These are phyloP conservation scores for Chrysemys picta DNA, from an alignment of 2,113 vertebrate genomes.

Conservation along the genomic window DNA sequence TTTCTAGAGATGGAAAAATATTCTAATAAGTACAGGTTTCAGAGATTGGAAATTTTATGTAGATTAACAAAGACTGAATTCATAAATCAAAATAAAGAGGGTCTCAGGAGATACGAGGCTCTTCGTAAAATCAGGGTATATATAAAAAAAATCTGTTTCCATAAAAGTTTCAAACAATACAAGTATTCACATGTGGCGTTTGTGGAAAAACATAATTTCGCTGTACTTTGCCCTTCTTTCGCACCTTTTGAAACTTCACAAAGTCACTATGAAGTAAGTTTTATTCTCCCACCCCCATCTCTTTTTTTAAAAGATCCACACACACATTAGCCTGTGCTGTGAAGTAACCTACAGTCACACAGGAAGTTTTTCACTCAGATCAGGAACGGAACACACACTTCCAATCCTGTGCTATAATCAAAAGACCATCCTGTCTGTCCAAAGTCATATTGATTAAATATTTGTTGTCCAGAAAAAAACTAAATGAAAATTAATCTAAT, in stretches of 20 bases:
- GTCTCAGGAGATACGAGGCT: neutral
- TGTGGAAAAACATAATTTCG: neutral
- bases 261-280: neutral
- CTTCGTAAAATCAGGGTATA: neutral
- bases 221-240: neutral
- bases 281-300: neutral
- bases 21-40: neutral
- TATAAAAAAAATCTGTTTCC: neutral
- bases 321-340: neutral
- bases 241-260: neutral
- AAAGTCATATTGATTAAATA: rapidly evolving
- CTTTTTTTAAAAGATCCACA: neutral
- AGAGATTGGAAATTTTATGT: too few species aligned
- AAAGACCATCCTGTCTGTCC: neutral
- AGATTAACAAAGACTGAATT: rapidly evolving
- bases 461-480: neutral
- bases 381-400: neutral
- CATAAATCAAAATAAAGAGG: neutral
- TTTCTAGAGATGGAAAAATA: neutral
- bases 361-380: neutral
- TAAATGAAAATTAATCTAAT: rapidly evolving
- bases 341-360: neutral
- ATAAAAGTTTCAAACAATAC: neutral
- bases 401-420: neutral
- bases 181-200: neutral